phyloP scores from a whole-genome alignment of 2,797 vertebrate species.

The Eidolon dupreanum region DNA sequence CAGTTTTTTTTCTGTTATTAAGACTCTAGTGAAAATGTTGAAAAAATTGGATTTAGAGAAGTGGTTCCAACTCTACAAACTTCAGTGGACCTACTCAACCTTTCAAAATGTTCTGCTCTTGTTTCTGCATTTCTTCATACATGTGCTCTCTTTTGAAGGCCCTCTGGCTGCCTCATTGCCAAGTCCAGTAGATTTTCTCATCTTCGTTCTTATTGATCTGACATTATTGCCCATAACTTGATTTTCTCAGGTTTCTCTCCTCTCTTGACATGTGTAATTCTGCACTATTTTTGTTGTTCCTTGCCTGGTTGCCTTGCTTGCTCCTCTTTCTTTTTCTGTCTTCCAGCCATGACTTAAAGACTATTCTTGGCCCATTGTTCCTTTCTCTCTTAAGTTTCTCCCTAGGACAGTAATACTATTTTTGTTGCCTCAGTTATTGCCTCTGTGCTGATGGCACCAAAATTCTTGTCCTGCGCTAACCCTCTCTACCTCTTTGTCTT shows the following conservation, averaged over 20 bases:
- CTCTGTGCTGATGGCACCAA: not conserved
- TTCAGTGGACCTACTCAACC: not conserved
- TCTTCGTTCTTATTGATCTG: not conserved
- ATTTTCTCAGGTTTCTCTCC: not conserved
- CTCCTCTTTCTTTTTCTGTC: slow-evolving; percentile 29
- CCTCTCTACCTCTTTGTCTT: not conserved
- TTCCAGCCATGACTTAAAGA: not conserved
- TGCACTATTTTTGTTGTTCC: not conserved
- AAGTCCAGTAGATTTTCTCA: slow-evolving; percentile 24
- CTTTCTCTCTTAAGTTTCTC: not conserved
- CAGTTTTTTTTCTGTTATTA: not conserved
- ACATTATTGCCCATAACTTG: not conserved
- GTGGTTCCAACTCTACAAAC: not conserved
- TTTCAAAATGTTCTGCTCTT: not conserved
- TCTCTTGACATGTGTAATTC: slow-evolving; percentile 3
- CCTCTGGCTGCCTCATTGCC: not conserved
- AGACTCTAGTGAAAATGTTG: slow-evolving; percentile 1
- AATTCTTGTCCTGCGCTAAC: not conserved
- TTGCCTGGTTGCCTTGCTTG: not conserved
- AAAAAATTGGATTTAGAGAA: slow-evolving; percentile 37
- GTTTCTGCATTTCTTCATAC: not conserved
- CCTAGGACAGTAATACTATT: not conserved
- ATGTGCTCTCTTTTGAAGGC: not conserved
- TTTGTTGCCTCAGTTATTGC: not conserved
- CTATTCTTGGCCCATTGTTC: not conserved